A percentile compares a stretch with the other conserved stretches of the same genome.
These are phyloP conservation scores for Epiperipatus broadwayi DNA, from an alignment of 2,888 invertebrate species.

Conservation along the genomic window DNA sequence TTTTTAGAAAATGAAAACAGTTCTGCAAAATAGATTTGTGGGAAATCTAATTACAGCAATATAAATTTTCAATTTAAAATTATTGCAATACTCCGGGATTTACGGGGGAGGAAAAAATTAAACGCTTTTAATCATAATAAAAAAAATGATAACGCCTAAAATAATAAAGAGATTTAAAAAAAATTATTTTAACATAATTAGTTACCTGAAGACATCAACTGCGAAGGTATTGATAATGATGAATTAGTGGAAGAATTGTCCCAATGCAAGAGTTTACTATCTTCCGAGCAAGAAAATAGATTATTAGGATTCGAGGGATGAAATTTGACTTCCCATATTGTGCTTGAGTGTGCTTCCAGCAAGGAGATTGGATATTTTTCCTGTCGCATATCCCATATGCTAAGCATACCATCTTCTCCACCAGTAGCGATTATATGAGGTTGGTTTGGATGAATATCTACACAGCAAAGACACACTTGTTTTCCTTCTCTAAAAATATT, in stretches of 20 bases:
- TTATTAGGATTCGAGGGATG: constrained; percentile 68
- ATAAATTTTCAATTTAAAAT: no score
- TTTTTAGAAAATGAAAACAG: no score
- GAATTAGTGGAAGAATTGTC: constrained; percentile 36
- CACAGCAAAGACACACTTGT: constrained; percentile 39
- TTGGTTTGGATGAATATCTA: constrained; percentile 67
- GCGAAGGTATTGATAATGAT: constrained; percentile 8
- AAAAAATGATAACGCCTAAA: no score
- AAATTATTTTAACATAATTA: no score
- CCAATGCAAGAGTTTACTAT: constrained; percentile 81
- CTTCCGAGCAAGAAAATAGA: constrained; percentile 55
- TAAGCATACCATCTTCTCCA: constrained; percentile 62
- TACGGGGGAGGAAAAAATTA: no score
- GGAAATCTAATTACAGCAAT: no score
- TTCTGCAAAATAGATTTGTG: no score
- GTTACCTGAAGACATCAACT: constrained; percentile 6
- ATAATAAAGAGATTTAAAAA: no score
- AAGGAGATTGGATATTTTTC: constrained; percentile 61
- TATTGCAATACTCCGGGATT: no score
- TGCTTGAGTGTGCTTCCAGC: constrained; percentile 50
- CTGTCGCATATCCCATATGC: constrained; percentile 73
- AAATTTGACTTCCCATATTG: constrained; percentile 64
- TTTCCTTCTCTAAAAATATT: constrained; percentile 24
- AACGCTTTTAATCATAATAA: no score
- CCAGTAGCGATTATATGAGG: constrained; percentile 65